These are phyloP conservation scores for Drosophila borborema DNA, from an alignment of 2,888 invertebrate genomes.

Conservation along the genomic window DNA sequence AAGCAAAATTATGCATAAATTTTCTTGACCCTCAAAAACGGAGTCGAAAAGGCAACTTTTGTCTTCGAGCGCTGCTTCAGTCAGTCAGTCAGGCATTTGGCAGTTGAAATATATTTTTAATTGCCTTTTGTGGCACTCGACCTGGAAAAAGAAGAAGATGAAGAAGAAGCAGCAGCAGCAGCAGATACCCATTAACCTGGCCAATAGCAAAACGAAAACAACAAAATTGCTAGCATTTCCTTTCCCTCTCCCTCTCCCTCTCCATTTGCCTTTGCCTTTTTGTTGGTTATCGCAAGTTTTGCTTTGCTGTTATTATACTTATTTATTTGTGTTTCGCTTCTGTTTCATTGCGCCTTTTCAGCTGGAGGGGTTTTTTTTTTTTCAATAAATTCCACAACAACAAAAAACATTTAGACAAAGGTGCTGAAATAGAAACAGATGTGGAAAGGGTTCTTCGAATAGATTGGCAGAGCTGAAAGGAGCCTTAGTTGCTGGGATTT, in stretches of 20 bases:
- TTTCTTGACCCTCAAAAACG: slow-evolving; percentile 39
- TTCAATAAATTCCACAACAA: slow-evolving; percentile 57
- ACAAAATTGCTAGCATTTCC: neutral
- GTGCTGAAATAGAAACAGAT: slow-evolving; percentile 42
- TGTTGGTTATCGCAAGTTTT: slow-evolving; percentile 14
- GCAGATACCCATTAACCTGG: slow-evolving; percentile 35
- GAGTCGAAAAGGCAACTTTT: slow-evolving; percentile 18
- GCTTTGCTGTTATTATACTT: slow-evolving; percentile 71
- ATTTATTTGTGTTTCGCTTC: slow-evolving; percentile 78
- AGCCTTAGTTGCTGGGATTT: neutral
- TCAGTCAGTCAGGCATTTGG: slow-evolving; percentile 56
- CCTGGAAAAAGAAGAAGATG: slow-evolving; percentile 6
- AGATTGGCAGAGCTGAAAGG: neutral
- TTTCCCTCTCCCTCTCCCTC: neutral
- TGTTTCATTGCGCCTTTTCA: slow-evolving; percentile 52
- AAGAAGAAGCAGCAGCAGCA: neutral
- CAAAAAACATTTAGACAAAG: slow-evolving; percentile 43
- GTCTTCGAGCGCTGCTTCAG: slow-evolving; percentile 21
- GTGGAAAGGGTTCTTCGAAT: slow-evolving; percentile 4
- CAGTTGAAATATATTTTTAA: slow-evolving; percentile 83
- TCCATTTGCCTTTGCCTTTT: slow-evolving; percentile 6
- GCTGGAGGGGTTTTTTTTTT: slow-evolving; percentile 17
- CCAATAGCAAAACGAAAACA: slow-evolving; percentile 5
- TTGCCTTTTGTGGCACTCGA: slow-evolving; percentile 71
- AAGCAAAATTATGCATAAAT: slow-evolving; percentile 69